These are phyloP conservation scores for Amphilophus citrinellus DNA, from an alignment of 2,113 vertebrate species.

Conservation along the genomic window DNA sequence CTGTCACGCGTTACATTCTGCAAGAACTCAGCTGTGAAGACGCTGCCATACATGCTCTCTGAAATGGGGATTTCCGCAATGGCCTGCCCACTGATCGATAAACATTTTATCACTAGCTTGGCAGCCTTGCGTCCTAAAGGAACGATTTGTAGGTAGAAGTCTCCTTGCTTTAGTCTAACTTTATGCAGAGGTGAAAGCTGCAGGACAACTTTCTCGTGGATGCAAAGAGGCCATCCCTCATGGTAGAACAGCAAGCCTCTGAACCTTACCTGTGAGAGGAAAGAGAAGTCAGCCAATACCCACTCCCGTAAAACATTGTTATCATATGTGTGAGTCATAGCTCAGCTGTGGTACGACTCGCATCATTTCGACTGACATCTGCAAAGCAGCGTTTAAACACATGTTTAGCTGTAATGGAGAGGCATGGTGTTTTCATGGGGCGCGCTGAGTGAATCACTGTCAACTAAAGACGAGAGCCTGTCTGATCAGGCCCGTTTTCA, in stretches of 20 bases:
- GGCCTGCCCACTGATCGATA: conserved; percentile 81
- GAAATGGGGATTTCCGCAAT: conserved; percentile 82
- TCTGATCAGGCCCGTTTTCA: conserved; percentile 69
- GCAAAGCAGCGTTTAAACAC: conserved; percentile 53
- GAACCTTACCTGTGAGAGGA: conserved; percentile 79
- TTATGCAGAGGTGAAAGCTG: conserved; percentile 85
- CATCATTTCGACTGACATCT: conserved; percentile 46
- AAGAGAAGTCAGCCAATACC: conserved; percentile 35
- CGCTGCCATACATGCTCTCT: conserved; percentile 84
- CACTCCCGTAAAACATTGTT: conserved; percentile 14
- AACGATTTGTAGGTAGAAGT: conserved; percentile 88
- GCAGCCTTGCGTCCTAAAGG: conserved; percentile 81
- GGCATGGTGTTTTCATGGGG: conserved; percentile 39
- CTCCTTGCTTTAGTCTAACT: conserved; percentile 83
- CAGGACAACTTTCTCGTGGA: conserved; percentile 85
- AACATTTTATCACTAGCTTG: conserved; percentile 87
- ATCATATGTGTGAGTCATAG: conserved; percentile 11
- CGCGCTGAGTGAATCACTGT: conserved; percentile 45
- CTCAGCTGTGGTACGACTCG: conserved; percentile 17
- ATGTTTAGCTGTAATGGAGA: conserved; percentile 54
- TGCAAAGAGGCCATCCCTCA: conserved; percentile 87
- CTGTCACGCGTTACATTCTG: conserved; percentile 83
- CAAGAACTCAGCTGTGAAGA: conserved; percentile 86
- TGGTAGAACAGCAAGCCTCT: conserved; percentile 84
- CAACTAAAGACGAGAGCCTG: conserved; percentile 54